A percentile compares a stretch with the other conserved stretches of the same genome.
phyloP scores from a whole-genome alignment of 1,140 invertebrate genomes.

The Drosophila rufa region DNA sequence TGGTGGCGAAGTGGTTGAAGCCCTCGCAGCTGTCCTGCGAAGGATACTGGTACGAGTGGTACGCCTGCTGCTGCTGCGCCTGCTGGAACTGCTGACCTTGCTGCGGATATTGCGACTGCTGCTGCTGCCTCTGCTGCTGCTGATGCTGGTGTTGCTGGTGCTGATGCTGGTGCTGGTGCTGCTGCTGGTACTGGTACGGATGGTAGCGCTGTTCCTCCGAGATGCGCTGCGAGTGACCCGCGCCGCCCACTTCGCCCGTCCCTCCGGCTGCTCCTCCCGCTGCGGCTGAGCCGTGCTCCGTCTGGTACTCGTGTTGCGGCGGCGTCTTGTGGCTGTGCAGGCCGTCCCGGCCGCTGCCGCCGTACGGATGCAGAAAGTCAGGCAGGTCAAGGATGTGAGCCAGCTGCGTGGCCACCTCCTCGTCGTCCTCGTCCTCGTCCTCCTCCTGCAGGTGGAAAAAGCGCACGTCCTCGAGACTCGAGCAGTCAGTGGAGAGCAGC shows the following conservation, averaged over 20 bases:
- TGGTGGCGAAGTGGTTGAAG: slow-evolving; percentile 76
- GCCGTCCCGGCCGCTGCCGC: slow-evolving; percentile 70
- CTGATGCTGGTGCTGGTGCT: slow-evolving; percentile 51
- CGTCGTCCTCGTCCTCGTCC: slow-evolving; percentile 65
- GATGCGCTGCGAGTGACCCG: slow-evolving; percentile 53
- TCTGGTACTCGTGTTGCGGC: slow-evolving; percentile 79
- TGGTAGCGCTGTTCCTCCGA: slow-evolving; percentile 66
- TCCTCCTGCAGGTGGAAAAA: slow-evolving; percentile 64
- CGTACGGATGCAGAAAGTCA: slow-evolving; percentile 72
- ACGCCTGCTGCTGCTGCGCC: slow-evolving; percentile 61
- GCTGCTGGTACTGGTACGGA: slow-evolving; percentile 56
- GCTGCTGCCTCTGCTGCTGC: slow-evolving; percentile 37
- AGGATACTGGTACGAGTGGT: slow-evolving; percentile 72
- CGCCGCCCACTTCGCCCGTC: slow-evolving; percentile 63
- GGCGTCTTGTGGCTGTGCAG: slow-evolving; percentile 83
- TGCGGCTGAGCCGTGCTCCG: slow-evolving; percentile 73
- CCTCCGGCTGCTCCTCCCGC: slow-evolving; percentile 76
- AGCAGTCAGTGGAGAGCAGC: slow-evolving; percentile 69
- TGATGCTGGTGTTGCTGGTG: slow-evolving; percentile 51
- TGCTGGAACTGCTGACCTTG: slow-evolving; percentile 58
- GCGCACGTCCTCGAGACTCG: slow-evolving; percentile 71
- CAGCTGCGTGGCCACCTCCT: slow-evolving; percentile 63
- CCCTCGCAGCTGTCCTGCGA: slow-evolving; percentile 82
- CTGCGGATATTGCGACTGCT: slow-evolving; percentile 53
- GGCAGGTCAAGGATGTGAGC: slow-evolving; percentile 71